Percentiles rank a stretch among this genome's conserved stretches.
Evolutionary conservation across 2,113 vertebrate genomes (phyloP).

Genomic region (Acinonyx jubatus): DNA sequence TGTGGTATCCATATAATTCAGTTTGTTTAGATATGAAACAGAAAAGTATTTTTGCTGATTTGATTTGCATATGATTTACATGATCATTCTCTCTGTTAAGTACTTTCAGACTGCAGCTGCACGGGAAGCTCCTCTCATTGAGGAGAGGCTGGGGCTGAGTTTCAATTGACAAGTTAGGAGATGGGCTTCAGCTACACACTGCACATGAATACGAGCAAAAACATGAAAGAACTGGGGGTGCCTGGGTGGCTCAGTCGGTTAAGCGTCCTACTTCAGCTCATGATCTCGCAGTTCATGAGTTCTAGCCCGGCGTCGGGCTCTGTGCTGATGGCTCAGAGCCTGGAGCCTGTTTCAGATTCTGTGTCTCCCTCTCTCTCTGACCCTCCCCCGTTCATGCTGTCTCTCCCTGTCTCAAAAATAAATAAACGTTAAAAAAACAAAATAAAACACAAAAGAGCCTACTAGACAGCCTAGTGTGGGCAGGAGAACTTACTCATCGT

Average conservation of each 20-base stretch:
- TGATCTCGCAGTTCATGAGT: too few relatives aligned
- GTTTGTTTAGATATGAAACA: not conserved
- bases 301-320: too few relatives aligned
- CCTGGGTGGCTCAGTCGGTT: too few relatives aligned
- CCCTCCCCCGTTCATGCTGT: too few relatives aligned
- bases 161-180: not conserved
- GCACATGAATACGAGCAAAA: not conserved
- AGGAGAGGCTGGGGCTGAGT: not conserved
- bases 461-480: not conserved
- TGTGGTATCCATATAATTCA: not conserved
- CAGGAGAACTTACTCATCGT: not conserved
- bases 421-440: too few relatives aligned
- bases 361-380: too few relatives aligned
- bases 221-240: not conserved
- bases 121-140: not conserved
- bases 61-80: not conserved
- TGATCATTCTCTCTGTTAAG: not conserved
- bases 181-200: not conserved
- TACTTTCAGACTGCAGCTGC: not conserved
- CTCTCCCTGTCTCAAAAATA: too few relatives aligned
- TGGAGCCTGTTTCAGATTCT: too few relatives aligned
- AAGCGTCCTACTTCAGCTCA: too few relatives aligned
- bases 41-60: not conserved
- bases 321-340: too few relatives aligned
- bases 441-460: not conserved